These are phyloP conservation scores for Leptothorax acervorum DNA, from an alignment of 2,888 invertebrate genomes.

Conservation along the genomic window DNA sequence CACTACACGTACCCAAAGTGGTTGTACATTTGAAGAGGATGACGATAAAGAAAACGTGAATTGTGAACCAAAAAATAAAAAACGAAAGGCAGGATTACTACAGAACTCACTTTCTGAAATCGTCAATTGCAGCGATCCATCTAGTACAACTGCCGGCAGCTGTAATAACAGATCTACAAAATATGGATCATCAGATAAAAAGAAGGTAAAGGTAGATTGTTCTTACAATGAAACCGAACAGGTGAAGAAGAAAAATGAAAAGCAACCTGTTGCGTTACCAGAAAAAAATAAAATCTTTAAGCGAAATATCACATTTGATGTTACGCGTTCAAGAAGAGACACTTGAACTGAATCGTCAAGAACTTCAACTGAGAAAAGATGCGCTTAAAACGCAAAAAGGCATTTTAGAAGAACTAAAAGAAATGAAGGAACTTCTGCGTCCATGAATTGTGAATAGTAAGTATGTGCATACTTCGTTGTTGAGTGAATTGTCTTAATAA, in stretches of 20 bases:
- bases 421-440: not conserved
- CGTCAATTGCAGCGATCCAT: not conserved
- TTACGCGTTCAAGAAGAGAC: no score
- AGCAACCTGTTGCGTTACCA: not conserved
- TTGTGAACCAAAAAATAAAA: not conserved
- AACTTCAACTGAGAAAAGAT: no score
- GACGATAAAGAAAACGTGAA: not conserved
- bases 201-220: not conserved
- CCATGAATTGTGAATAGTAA: not conserved
- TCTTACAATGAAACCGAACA: not conserved
- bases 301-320: not conserved
- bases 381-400: not conserved
- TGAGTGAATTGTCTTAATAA: no score
- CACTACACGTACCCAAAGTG: not conserved
- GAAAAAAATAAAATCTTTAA: conserved; percentile 1
- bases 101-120: not conserved
- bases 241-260: not conserved
- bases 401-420: not conserved
- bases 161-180: not conserved
- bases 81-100: not conserved
- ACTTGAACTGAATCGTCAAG: no score
- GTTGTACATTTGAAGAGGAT: not conserved
- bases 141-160: not conserved
- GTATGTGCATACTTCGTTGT: not conserved
- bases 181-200: not conserved